Conservation (phyloP, 2,888 invertebrate species). For the Drosophila phalerata region DNA sequence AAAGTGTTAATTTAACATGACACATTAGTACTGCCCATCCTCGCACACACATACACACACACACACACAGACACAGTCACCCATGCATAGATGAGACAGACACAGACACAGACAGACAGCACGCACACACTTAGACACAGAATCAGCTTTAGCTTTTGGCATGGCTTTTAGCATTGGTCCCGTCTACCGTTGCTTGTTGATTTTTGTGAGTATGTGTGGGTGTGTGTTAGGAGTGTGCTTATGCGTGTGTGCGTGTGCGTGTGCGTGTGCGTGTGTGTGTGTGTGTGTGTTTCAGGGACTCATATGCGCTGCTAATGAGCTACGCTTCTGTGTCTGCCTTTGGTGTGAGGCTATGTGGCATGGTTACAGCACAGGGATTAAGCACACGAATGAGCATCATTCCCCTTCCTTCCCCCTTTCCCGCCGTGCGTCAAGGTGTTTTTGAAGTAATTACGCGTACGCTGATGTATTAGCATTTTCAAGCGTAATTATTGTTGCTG, state of each 20-base stretch:
- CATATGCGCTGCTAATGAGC: conserved; percentile 68
- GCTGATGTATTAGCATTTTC: conserved; percentile 77
- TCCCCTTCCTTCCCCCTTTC: conserved; percentile 4
- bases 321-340: conserved; percentile 32
- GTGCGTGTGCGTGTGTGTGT: conserved; percentile 22
- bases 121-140: conserved; percentile 31
- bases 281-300: conserved; percentile 41
- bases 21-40: conserved; percentile 76
- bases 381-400: conserved; percentile 32
- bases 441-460: conserved; percentile 78
- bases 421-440: conserved; percentile 67
- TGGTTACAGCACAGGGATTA: conserved; percentile 63
- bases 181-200: conserved; percentile 43
- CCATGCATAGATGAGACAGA: conserved; percentile 3
- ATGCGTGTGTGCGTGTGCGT: conserved; percentile 2
- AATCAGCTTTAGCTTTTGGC: conserved; percentile 59
- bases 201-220: conserved; percentile 33
- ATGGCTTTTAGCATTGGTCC: conserved; percentile 52
- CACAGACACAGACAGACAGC: conserved; percentile 19
- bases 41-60: conserved; percentile 16
- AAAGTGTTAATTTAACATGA: conserved; percentile 83
- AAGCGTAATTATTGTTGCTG: conserved; percentile 66
- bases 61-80: no score
- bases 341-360: conserved; percentile 50
- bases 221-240: conserved; percentile 4